These are phyloP conservation scores for Acanthis flammea DNA, from an alignment of 2,797 vertebrate genomes.

Conservation along the genomic window DNA sequence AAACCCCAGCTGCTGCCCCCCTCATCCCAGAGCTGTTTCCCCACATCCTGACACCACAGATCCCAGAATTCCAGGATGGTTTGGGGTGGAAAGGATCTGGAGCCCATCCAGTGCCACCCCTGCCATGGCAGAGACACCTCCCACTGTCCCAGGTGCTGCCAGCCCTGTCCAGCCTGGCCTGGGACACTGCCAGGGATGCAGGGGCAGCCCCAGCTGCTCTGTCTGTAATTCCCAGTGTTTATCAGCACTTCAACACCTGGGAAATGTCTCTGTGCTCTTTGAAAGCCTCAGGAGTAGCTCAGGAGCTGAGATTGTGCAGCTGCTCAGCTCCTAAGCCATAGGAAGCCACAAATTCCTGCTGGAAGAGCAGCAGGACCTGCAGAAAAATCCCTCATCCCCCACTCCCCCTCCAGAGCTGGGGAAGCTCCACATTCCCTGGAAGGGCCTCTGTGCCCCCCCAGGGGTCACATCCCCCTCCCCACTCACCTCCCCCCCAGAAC, in stretches of 20 bases:
- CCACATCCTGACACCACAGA: accelerated
- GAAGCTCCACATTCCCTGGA: background rate
- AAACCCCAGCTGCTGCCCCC: background rate
- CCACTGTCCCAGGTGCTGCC: background rate
- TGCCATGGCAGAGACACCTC: background rate
- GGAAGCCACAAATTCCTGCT: background rate
- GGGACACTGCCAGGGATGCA: background rate
- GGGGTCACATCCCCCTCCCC: background rate
- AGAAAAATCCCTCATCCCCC: accelerated
- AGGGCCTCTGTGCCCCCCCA: accelerated
- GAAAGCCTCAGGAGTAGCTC: accelerated
- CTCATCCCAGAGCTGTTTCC: background rate
- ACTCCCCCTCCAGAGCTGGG: background rate
- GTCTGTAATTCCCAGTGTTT: accelerated
- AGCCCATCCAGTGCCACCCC: accelerated
- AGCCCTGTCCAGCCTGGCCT: background rate
- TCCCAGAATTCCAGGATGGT: background rate
- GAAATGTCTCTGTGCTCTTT: background rate
- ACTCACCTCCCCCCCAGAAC: background rate
- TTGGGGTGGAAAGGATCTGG: accelerated
- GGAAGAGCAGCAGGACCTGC: no score
- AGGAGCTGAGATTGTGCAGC: background rate
- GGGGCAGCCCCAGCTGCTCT: background rate
- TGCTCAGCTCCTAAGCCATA: accelerated
- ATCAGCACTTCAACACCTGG: background rate